Base-by-base conservation (phyloP, 2,888 invertebrate species). In the Cephus nigrinus region DNA sequence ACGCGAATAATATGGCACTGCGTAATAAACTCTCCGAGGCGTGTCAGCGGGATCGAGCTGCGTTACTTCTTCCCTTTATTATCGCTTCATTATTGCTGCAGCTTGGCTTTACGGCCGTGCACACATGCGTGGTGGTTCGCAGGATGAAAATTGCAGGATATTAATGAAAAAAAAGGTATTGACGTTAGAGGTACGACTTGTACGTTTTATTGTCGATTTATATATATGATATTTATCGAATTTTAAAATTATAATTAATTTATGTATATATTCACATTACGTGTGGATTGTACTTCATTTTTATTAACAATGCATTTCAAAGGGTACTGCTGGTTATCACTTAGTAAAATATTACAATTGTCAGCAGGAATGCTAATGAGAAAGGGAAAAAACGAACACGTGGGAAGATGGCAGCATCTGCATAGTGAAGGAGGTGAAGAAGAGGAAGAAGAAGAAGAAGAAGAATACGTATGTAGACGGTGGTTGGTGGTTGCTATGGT, bases 51-150 rank as follows among this genome's bases (percentile, higher is more conserved):
- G 84, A 85, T 86, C 85, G 86, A 88, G 86, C 85, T 85, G 80
- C 84, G 85, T 87, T 87, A 86, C 84, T 87, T 86, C 86, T 86
- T 86, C 83, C 68, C 88, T 89, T 89, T 89, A 89, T 88, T 87
- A 89, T 89, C 89, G 84, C 88, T 89, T 89, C 89, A 89, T 89
- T 89, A 89, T 88, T 88, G 86, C 88, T 78, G 83, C 86, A 82
- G 86, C 82, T 86, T 77, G 84, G 81, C 82, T 87, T 89, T 89
- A 89, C 83, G 84, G 86, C 81, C 86, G 84, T 88, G 89, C 88
- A 55, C 23, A 55, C 55, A 55, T 55, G 55, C 55, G 5, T 9
- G 23, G 9, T 55, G 9, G 23, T 55, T 23, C 55, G 23, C 2
- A 23, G 23, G 55, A 23, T 55, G 1, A 15, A 55, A 55, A 23